These are phyloP conservation scores for Coptodon bakossiorum DNA, from an alignment of 2,113 vertebrate genomes.

Conservation along the genomic window DNA sequence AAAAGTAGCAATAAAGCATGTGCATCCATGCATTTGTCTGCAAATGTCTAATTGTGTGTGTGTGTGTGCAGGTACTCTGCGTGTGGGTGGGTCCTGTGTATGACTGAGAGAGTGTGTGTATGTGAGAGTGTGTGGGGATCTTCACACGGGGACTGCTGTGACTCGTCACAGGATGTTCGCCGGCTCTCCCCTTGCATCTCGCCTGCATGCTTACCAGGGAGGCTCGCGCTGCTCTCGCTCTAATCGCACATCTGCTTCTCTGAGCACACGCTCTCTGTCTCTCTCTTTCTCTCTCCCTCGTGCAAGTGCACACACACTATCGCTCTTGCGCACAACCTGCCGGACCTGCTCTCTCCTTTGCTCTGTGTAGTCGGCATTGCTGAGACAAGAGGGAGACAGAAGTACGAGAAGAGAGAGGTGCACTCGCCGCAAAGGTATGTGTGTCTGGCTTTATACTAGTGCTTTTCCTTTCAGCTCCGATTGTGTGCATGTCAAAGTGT, in stretches of 20 bases:
- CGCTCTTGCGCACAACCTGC: neutral
- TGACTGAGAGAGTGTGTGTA: constrained; percentile 21
- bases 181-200: constrained; percentile 82
- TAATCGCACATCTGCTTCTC: constrained; percentile 87
- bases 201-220: constrained; percentile 83
- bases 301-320: constrained; percentile 76
- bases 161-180: constrained; percentile 81
- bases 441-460: constrained; percentile 45
- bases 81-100: constrained; percentile 54
- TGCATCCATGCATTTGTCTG: neutral
- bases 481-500: constrained; percentile 42
- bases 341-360: constrained; percentile 51
- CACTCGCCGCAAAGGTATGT: constrained; percentile 64
- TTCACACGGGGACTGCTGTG: constrained; percentile 73
- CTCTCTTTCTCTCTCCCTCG: neutral
- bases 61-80: neutral
- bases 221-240: constrained; percentile 79
- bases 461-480: constrained; percentile 26
- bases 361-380: constrained; percentile 54
- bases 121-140: constrained; percentile 57
- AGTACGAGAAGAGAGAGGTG: constrained; percentile 23
- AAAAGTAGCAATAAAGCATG: neutral
- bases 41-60: neutral
- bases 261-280: constrained; percentile 47
- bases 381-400: constrained; percentile 59